Evolutionary conservation across 2,888 invertebrate genomes (phyloP).

Genomic region (Siphonodentalium dalli): DNA sequence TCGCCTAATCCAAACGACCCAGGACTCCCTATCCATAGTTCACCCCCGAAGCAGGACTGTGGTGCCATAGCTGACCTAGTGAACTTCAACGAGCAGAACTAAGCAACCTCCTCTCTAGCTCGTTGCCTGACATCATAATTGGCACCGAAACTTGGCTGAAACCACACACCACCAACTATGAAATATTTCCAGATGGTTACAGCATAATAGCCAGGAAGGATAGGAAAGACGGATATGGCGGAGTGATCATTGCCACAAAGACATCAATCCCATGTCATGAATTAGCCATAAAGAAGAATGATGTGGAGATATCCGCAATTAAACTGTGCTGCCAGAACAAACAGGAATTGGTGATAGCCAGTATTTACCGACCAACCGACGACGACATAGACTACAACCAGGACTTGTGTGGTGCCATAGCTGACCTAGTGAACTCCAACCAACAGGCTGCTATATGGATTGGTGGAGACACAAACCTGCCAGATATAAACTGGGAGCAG

Average conservation of each 20-base stretch:
- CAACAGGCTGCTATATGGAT: slow-evolving; percentile 8
- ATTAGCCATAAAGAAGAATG: neutral
- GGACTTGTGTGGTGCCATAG: slow-evolving; percentile 4
- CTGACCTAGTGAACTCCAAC: neutral
- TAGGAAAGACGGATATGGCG: slow-evolving; percentile 4
- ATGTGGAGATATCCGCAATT: slow-evolving; percentile 17
- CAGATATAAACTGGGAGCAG: slow-evolving; percentile 17
- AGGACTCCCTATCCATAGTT: no score
- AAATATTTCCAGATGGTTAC: slow-evolving; percentile 4
- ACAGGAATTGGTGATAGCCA: slow-evolving; percentile 12
- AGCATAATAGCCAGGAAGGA: slow-evolving; percentile 4
- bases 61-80: neutral
- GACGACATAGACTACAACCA: slow-evolving; percentile 4
- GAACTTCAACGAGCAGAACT: neutral
- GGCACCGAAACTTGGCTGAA: slow-evolving; percentile 4
- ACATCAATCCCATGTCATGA: no score
- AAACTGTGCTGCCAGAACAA: slow-evolving; percentile 2
- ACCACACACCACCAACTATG: neutral
- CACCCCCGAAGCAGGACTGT: no score
- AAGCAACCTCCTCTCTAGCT: no score
- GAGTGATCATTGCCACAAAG: slow-evolving; percentile 20
- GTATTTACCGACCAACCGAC: slow-evolving; percentile 17
- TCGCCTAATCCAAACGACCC: no score
- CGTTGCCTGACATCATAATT: slow-evolving; percentile 7
- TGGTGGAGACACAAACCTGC: neutral